Base-by-base conservation (phyloP, 2,113 vertebrate species). In the Apaloderma vittatum region DNA sequence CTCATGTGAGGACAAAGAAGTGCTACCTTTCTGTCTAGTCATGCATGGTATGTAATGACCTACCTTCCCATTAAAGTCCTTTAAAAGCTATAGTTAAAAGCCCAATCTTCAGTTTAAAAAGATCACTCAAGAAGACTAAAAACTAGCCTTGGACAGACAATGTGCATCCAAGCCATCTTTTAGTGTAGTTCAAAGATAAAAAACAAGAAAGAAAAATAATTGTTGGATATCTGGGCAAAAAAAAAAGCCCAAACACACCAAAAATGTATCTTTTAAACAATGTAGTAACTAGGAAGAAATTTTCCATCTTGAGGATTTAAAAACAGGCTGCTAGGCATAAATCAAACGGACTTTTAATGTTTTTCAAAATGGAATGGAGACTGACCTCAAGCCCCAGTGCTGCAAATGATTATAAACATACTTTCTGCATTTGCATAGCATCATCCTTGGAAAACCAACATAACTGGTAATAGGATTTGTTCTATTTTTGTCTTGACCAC, bases 1-100 rank as follows among this genome's bases (percentile, higher is more conserved):
- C 36, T 96, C 79, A 90, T 82, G 70, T 84, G 55, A 85, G 71
- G 19, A 85, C 79, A 94, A 97, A 92, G 46, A 88, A 91, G 62
- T 62, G 58, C 73, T 80, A 45, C 34, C 57, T 87, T 92, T 91
- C 58, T 94, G 91, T 89, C 76, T 78, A 55, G 36, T 92, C 54
- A 52, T 40, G 70, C 82, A 79, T 54, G 58, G 70, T 79, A 93
- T 85, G 70, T 78, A 86, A 88, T 75, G 83, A 89, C 46, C 58
- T 90, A 36, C 46, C 48, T 76, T 76, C 61, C 76, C 93, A 72
- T 85, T 92, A 89, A 86, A 89, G 79, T 40, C 26, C 62, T 90
- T 80, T 86, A 55, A 88, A 90, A 85, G 34, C 77, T 66, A 3
- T 22, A n/a, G 92, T 29, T 86, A 84, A 93, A 93, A 92, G 34